These are phyloP conservation scores for Diadema setosum DNA, from an alignment of 35 echinoderm and acorn worm species.

Conservation along the genomic window DNA sequence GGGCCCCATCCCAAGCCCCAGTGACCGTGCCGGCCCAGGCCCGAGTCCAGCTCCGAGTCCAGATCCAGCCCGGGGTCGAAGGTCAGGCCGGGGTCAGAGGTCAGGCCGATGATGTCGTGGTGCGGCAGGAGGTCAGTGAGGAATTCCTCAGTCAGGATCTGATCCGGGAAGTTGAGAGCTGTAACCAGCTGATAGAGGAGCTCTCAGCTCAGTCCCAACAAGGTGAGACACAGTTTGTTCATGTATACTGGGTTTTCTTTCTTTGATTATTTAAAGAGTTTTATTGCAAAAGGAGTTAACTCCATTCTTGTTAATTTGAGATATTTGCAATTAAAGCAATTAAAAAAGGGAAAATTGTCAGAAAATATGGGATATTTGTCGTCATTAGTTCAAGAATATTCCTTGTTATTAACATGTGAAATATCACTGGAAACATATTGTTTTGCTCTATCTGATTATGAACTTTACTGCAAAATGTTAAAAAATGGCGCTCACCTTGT, in stretches of 20 bases:
- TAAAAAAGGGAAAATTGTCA: not conserved
- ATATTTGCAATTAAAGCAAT: no score
- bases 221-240: not conserved
- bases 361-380: not conserved
- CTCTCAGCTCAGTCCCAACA: not conserved
- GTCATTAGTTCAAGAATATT: not conserved
- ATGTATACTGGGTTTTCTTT: not conserved
- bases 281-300: no score
- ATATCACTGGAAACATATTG: not conserved
- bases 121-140: not conserved
- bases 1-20: not conserved
- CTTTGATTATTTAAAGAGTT: no score
- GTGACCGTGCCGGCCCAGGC: not conserved
- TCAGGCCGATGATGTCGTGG: not conserved
- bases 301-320: no score
- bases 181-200: constrained; percentile 66
- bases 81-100: not conserved
- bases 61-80: not conserved
- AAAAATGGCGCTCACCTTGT: no score
- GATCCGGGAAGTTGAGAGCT: constrained; percentile 47
- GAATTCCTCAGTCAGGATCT: constrained; percentile 28
- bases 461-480: not conserved
- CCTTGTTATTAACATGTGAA: not conserved
- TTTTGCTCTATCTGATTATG: not conserved
- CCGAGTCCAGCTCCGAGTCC: not conserved